Evolutionary conservation across 2,797 vertebrate genomes (phyloP), one percentile per base, ranked within the genome.

Genomic region (Phrynocephalus vlangalii): DNA sequence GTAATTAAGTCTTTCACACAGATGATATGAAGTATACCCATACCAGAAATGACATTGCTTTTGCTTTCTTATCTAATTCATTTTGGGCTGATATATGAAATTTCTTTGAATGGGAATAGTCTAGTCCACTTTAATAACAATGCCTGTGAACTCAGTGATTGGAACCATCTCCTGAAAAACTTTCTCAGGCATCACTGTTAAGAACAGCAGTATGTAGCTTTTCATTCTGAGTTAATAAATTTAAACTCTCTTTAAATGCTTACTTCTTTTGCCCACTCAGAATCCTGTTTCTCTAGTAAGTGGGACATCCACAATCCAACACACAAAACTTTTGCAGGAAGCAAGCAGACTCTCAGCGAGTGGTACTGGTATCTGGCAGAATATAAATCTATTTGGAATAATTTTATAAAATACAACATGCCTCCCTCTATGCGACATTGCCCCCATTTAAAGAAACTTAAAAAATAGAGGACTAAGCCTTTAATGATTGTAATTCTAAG

Each of bases 21-120:
- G 2, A 33, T 33, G 33, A 33, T 3, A 33, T 33, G 33, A 33
- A 33, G 33, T 33, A 33, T 33, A 33, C 33, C 33, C 33, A 33
- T 33, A 73, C 38, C 78, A 80, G 82, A 80, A 80, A 84, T 80
- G 22, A 9, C 33, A 88, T 67, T 88, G 33, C 87, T 75, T n/a
- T 72, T 80, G 67, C 38, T 84, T 75, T 85, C 79, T 80, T 85
- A 77, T 84, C 77, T 85, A 75, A 84, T 88, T 88, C 70, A 75
- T 84, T 73, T 88, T 60, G 67, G n/a, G 28, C 33, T 56, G 84
- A 75, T 75, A 66, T 73, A 72, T 77, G 80, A 75, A 81, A 81
- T 86, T 30, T 72, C 75, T 84, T 79, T 66, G 60, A 83, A 68
- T 15, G 77, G 81, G 30, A 87, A 71, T 71, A 7, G 50, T 72